Conservation (phyloP, 2,797 vertebrate genomes). For the Pantherophis vulpinus region DNA sequence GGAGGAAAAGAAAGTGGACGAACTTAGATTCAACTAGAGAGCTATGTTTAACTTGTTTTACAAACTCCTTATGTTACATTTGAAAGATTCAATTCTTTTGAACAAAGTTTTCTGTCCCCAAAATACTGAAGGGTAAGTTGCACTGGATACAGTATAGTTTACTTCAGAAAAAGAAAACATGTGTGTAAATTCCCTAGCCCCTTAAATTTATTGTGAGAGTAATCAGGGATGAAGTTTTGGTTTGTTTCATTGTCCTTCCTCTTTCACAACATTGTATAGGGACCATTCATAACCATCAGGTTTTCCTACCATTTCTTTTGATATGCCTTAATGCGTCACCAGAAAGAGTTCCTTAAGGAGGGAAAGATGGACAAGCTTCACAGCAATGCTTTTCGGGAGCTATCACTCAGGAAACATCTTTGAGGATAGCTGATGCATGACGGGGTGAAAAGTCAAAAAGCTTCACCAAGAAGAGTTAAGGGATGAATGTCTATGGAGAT, state of each 20-base stretch:
- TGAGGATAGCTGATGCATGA: background rate
- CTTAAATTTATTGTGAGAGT: background rate
- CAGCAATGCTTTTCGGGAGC: background rate
- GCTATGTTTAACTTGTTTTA: background rate
- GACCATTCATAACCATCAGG: background rate
- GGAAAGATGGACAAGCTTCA: background rate
- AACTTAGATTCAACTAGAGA: background rate
- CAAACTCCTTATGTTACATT: background rate
- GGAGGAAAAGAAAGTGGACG: background rate
- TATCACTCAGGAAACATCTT: background rate
- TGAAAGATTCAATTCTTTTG: background rate
- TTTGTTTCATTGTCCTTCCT: background rate
- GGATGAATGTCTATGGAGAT: too few relatives aligned
- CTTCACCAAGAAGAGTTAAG: background rate
- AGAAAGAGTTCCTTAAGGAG: background rate
- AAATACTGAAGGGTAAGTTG: background rate
- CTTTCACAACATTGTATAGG: background rate
- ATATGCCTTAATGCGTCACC: background rate
- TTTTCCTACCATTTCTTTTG: background rate
- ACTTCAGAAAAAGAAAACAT: background rate
- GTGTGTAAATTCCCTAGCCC: background rate
- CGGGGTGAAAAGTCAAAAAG: background rate
- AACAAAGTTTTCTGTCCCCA: background rate
- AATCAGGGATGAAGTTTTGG: background rate
- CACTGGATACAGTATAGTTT: background rate